Evolutionary conservation across 2,797 vertebrate species (phyloP).

Genomic region (Ctenochaetus hawaiiensis): DNA sequence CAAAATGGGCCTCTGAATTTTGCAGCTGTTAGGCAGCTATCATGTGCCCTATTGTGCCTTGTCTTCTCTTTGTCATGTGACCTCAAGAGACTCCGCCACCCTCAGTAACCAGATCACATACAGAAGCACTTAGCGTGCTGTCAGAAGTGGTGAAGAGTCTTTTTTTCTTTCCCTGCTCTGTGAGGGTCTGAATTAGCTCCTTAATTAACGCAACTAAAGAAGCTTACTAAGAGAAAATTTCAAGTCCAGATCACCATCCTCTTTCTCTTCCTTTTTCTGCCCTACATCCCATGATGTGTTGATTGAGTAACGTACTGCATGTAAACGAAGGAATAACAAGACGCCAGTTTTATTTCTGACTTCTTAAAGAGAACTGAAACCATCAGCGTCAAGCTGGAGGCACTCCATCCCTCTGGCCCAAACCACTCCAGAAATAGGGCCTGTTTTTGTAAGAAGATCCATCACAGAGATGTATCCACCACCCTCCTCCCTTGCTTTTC

Average conservation of each 20-base stretch:
- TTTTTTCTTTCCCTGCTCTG: slow-evolving; percentile 5
- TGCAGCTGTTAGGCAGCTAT: slow-evolving; percentile 44
- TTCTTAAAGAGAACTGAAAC: slow-evolving; percentile 65
- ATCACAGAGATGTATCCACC: slow-evolving; percentile 55
- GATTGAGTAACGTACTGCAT: slow-evolving; percentile 38
- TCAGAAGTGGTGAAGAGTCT: slow-evolving; percentile 25
- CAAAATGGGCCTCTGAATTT: background rate
- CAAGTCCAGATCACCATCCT: background rate
- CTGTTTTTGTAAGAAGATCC: slow-evolving; percentile 82
- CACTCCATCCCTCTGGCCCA: slow-evolving; percentile 67
- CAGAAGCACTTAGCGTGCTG: slow-evolving; percentile 22
- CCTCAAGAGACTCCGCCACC: background rate
- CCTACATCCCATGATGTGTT: slow-evolving; percentile 40
- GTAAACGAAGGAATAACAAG: slow-evolving; percentile 21
- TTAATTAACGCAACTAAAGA: background rate
- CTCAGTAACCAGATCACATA: slow-evolving; percentile 14
- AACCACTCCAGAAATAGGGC: slow-evolving; percentile 82
- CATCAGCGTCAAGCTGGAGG: slow-evolving; percentile 44
- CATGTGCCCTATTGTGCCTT: slow-evolving; percentile 49
- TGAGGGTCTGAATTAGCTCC: background rate
- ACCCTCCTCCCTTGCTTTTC: slow-evolving; percentile 26
- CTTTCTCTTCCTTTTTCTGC: background rate
- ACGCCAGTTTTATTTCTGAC: slow-evolving; percentile 61
- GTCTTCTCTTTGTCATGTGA: slow-evolving; percentile 52
- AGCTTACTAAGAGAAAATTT: background rate